A percentile compares a stretch with the other conserved stretches of the same genome.
These are phyloP conservation scores for Psilanteris sp. DNA, from an alignment of 1,140 invertebrate genomes.

Conservation along the genomic window DNA sequence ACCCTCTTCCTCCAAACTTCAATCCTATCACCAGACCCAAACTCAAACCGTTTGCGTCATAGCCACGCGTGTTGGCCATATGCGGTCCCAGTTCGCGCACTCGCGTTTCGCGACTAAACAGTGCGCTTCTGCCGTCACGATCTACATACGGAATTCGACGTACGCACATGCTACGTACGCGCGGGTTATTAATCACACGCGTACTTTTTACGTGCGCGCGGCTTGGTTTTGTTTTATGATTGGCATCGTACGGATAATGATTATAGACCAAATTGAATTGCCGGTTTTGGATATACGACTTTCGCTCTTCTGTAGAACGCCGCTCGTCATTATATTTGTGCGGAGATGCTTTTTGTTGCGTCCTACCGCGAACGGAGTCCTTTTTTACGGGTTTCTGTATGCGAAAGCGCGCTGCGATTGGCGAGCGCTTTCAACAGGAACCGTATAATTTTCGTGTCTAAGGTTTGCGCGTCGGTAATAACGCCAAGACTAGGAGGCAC, in stretches of 20 bases:
- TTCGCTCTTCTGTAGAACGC: slow-evolving; percentile 6
- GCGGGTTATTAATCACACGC: too few species aligned
- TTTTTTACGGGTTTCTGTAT: slow-evolving; percentile 25
- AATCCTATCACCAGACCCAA: too few species aligned
- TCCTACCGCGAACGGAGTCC: slow-evolving; percentile 34
- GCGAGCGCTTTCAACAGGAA: slow-evolving; percentile 24
- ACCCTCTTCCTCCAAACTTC: too few species aligned
- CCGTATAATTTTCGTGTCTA: slow-evolving; percentile 57
- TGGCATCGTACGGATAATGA: slow-evolving; percentile 22
- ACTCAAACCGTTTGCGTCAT: too few species aligned
- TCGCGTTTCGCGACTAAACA: too few species aligned
- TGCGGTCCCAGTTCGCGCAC: too few species aligned
- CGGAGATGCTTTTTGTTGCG: slow-evolving; percentile 35
- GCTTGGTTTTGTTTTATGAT: slow-evolving; percentile 25
- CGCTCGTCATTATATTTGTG: slow-evolving; percentile 30
- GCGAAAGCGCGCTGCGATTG: slow-evolving; percentile 11
- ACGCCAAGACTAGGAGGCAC: slow-evolving; percentile 38
- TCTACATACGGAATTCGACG: too few species aligned
- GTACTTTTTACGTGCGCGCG: too few species aligned
- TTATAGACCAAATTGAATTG: slow-evolving; percentile 49
- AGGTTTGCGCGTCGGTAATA: slow-evolving; percentile 25
- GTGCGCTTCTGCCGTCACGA: too few species aligned
- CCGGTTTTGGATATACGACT: slow-evolving; percentile 1
- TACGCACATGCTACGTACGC: too few species aligned
- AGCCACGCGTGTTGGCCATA: too few species aligned